These are phyloP conservation scores for Macrocentrus cingulum DNA, from an alignment of 1,140 invertebrate genomes.

Conservation along the genomic window DNA sequence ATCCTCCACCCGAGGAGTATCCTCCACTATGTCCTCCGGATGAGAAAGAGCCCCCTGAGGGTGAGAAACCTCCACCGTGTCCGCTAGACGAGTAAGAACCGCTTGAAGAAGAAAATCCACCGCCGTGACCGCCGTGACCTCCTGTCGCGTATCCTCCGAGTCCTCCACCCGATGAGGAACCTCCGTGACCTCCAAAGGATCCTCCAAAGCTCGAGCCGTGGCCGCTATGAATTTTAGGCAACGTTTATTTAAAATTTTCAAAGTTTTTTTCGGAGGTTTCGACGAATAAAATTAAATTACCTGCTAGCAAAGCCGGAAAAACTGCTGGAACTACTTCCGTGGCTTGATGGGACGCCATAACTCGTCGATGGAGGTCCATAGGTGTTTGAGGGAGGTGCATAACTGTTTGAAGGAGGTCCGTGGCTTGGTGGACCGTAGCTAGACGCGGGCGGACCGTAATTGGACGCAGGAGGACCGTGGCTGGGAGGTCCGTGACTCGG, in stretches of 20 bases:
- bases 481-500: constrained; percentile 10
- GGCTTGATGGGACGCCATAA: constrained; percentile 1
- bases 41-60: not conserved
- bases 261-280: no score
- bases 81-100: constrained; percentile 8
- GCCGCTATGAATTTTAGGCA: not conserved
- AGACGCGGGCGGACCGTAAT: constrained; percentile 1
- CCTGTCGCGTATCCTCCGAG: constrained; percentile 6
- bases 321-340: not conserved
- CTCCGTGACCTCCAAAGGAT: not conserved
- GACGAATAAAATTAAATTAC: not conserved
- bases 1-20: not conserved
- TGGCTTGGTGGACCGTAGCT: not conserved
- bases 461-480: constrained; percentile 5
- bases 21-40: constrained; percentile 6
- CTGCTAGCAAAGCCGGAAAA: constrained; percentile 9
- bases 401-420: not conserved
- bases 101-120: constrained; percentile 3
- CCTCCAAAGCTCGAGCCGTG: constrained; percentile 8
- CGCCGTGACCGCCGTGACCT: constrained; percentile 1
- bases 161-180: constrained; percentile 9
- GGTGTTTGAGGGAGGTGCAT: constrained; percentile 1
- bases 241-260: not conserved
- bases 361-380: not conserved
- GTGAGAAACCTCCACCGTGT: constrained; percentile 9